A percentile compares a stretch with the other conserved stretches of the same genome.
Conservation (phyloP, 35 echinoderm and acorn worm genomes). For the Strongylocentrotus purpuratus region DNA sequence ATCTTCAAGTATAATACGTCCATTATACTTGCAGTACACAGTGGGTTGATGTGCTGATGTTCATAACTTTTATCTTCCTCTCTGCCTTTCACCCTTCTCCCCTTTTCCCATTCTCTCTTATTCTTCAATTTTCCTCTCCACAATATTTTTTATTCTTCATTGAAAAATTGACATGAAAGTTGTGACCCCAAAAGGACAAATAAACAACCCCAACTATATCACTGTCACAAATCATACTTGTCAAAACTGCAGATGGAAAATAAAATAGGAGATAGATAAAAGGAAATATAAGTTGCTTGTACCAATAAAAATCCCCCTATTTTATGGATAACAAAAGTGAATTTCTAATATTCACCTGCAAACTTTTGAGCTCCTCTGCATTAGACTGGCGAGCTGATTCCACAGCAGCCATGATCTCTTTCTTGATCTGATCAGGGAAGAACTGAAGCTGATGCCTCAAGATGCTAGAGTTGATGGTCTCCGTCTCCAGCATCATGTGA, state of each 20-base stretch:
- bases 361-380: slow-evolving; percentile 81
- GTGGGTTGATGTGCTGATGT: too few species aligned
- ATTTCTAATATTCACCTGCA: slow-evolving; percentile 70
- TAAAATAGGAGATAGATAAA: not conserved
- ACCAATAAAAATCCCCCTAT: not conserved
- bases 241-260: not conserved
- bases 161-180: too few species aligned
- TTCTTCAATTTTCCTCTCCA: too few species aligned
- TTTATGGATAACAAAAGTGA: not conserved
- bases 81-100: too few species aligned
- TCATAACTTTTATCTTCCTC: too few species aligned
- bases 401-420: slow-evolving; percentile 79
- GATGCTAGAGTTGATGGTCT: slow-evolving; percentile 93
- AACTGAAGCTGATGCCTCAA: slow-evolving; percentile 90
- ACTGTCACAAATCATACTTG: not conserved
- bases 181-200: too few species aligned
- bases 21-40: too few species aligned
- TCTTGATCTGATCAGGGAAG: slow-evolving; percentile 79
- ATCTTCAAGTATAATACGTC: too few species aligned
- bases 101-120: too few species aligned
- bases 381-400: slow-evolving; percentile 92
- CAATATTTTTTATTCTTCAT: too few species aligned
- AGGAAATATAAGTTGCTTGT: not conserved
- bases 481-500: slow-evolving; percentile 84
- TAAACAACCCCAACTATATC: too few species aligned